Base-by-base conservation (phyloP, 2,888 invertebrate genomes). In the Ptilodon capucinus region DNA sequence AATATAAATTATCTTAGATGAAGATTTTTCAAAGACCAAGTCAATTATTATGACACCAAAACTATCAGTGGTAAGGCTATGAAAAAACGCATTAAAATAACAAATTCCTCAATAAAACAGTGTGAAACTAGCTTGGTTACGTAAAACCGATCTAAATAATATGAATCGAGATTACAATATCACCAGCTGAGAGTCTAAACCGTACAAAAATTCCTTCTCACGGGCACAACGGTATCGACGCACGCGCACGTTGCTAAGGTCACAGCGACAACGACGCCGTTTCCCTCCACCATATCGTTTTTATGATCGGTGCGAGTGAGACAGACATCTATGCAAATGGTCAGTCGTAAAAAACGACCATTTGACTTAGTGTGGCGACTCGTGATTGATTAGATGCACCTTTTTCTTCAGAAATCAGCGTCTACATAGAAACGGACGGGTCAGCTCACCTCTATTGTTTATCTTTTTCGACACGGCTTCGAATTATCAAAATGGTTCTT, bases 321-420 rank as follows among this genome's bases (percentile, higher is more conserved):
- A 81, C 51, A 48, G 55, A 44, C 19, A 50, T 51, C 62, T 72
- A 85, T 86, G 86, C 81, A 86, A 88, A 89, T 86, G 82, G 75
- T 59, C 57, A 60, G 59, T 53, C 61, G 71, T 73, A 78, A 83
- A 84, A 86, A 81, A 72, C 66, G 74, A 76, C 69, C 76, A 75
- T 79, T 77, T 71, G 74, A 79, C 73, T 82, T 71, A 81, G 73
- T 76, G 80, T 76, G 74, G 78, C 76, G 72, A 79, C 71, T 77
- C 75, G 70, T 84, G 83, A 86, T 86, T 86, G 87, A 89, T 87
- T 86, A 76, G 85, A 86, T 86, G 84, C 86, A 87, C 81, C 81
- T 80, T 81, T 80, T 79, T 81, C 76, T 71, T 66, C 72, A 68
- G 70, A 66, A 69, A 71, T 69, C 70, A 68, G 67, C 68, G 65